A percentile compares a stretch with the other conserved stretches of the same genome.
Conservation (phyloP, 2,888 invertebrate genomes). For the Serrognathus titanus region DNA sequence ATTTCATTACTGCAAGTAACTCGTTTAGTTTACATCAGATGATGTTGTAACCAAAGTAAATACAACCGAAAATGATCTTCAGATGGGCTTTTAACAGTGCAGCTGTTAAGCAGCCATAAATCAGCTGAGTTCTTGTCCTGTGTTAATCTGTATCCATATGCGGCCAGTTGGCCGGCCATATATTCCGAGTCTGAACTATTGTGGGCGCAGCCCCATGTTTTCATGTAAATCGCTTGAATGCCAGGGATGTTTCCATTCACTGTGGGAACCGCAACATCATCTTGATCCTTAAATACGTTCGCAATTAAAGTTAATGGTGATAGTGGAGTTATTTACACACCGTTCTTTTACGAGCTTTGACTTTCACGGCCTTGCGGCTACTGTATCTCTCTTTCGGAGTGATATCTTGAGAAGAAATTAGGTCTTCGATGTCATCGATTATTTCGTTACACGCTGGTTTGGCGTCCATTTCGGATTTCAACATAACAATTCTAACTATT, state of each 20-base stretch:
- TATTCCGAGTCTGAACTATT: constrained; percentile 98
- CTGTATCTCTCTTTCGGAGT: constrained; percentile 75
- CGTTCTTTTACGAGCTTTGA: constrained; percentile 57
- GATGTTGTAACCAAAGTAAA: background rate
- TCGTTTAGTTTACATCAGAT: background rate
- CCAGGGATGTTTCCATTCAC: constrained; percentile 54
- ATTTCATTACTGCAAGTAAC: constrained; percentile 70
- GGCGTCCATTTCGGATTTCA: background rate
- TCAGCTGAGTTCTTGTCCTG: constrained; percentile 79
- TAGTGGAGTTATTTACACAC: background rate
- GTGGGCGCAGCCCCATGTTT: constrained; percentile 98
- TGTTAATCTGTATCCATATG: constrained; percentile 82
- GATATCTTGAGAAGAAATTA: constrained; percentile 75
- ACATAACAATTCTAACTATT: background rate
- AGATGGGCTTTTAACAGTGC: constrained; percentile 96
- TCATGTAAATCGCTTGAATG: constrained; percentile 78
- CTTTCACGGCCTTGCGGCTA: constrained; percentile 65
- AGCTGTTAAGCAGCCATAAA: constrained; percentile 94
- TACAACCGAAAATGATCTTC: constrained; percentile 68
- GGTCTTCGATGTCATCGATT: constrained; percentile 81
- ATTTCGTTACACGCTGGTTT: constrained; percentile 58
- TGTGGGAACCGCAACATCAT: constrained; percentile 13
- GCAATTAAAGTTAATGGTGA: background rate
- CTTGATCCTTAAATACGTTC: constrained; percentile 6
- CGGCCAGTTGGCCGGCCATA: constrained; percentile 92